phyloP scores from a whole-genome alignment of 1,140 invertebrate species.

The Lucilia cuprina region DNA sequence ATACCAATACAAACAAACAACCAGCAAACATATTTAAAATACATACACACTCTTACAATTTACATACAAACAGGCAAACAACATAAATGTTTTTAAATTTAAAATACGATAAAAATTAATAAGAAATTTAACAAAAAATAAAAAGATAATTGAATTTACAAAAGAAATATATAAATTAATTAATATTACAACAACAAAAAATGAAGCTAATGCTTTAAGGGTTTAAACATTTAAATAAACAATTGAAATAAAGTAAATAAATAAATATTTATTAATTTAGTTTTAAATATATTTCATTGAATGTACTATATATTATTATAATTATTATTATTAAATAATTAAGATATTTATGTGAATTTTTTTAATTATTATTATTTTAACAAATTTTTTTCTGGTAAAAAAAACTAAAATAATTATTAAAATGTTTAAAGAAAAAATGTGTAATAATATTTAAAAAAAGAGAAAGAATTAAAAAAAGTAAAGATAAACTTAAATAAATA shows the following conservation, averaged over 20 bases:
- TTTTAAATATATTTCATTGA: neutral
- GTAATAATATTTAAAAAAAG: conserved; percentile 12
- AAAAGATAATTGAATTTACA: neutral
- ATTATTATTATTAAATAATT: neutral
- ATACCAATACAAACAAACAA: neutral
- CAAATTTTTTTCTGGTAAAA: neutral
- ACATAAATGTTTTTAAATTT: neutral
- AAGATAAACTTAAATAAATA: neutral
- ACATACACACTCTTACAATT: neutral
- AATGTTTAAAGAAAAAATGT: neutral
- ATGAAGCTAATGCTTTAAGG: neutral
- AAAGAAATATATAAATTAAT: neutral
- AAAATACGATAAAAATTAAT: neutral
- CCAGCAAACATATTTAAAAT: neutral
- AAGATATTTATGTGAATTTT: neutral
- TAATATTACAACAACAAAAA: neutral
- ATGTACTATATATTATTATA: neutral
- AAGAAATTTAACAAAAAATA: neutral
- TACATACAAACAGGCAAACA: neutral
- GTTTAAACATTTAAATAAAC: neutral
- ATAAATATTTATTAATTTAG: neutral
- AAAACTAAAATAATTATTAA: neutral
- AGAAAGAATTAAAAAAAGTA: neutral
- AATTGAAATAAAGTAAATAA: neutral
- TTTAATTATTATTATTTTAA: neutral